phyloP scores from a whole-genome alignment of 1,140 invertebrate genomes.

The Parapsyche elsis region DNA sequence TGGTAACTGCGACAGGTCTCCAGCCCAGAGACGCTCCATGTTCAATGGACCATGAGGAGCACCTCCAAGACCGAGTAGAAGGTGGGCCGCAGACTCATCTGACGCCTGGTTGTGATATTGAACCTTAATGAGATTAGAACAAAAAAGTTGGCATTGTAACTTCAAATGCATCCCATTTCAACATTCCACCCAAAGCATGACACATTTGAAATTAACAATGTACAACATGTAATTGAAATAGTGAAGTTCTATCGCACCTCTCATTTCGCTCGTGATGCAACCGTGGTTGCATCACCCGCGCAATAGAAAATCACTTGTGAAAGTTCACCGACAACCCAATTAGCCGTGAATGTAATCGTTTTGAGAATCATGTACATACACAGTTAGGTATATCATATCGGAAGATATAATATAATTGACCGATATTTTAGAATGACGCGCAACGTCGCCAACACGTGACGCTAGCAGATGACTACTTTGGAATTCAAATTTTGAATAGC shows the following conservation, averaged over 20 bases:
- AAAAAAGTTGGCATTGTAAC: neutral
- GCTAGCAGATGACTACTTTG: no score
- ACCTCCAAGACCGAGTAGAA: constrained; percentile 84
- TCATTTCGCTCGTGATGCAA: neutral
- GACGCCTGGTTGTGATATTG: constrained; percentile 57
- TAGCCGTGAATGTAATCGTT: neutral
- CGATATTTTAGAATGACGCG: neutral
- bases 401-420: neutral
- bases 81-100: constrained; percentile 84
- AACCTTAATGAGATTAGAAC: constrained; percentile 8
- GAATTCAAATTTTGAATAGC: no score
- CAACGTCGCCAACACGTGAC: no score
- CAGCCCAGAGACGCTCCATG: constrained; percentile 92
- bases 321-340: constrained; percentile 13
- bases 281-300: neutral
- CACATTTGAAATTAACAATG: neutral
- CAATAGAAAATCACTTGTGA: constrained; percentile 15
- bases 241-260: no score
- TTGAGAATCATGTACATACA: no score
- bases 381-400: no score
- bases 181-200: neutral
- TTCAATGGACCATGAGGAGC: constrained; percentile 75
- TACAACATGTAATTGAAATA: neutral
- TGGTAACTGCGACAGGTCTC: constrained; percentile 83
- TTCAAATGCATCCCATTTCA: neutral